Conservation (phyloP, 1,140 invertebrate genomes). For the Drusus annulatus region DNA sequence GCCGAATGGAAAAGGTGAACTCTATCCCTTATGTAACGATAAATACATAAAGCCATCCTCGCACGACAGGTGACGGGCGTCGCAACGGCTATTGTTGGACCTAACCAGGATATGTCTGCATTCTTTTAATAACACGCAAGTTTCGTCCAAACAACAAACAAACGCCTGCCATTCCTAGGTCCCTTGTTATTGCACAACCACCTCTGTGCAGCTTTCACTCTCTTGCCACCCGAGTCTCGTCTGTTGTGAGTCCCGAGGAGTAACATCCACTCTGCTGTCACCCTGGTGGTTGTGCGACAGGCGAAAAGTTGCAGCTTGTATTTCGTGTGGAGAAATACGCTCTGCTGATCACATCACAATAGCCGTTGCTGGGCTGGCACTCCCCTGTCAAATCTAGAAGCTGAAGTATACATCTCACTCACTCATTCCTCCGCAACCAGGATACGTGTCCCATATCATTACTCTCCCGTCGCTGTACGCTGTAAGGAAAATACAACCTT, state of each 20-base stretch:
- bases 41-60: slow-evolving; percentile 20
- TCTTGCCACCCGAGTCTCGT: too few relatives aligned
- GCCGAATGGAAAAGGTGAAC: slow-evolving; percentile 56
- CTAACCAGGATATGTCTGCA: slow-evolving; percentile 23
- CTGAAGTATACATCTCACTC: slow-evolving; percentile 48
- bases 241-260: too few relatives aligned
- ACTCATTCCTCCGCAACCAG: neutral
- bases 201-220: neutral
- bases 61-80: slow-evolving; percentile 57
- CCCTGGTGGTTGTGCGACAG: slow-evolving; percentile 55
- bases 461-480: too few relatives aligned
- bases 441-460: too few relatives aligned
- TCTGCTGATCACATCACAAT: slow-evolving; percentile 55
- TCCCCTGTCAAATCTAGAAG: slow-evolving; percentile 57
- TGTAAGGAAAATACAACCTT: neutral
- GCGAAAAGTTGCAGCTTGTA: slow-evolving; percentile 50
- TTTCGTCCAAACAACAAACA: slow-evolving; percentile 11
- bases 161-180: slow-evolving; percentile 38
- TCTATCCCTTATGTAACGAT: slow-evolving; percentile 35
- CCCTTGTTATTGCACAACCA: slow-evolving; percentile 56
- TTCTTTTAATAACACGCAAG: slow-evolving; percentile 43
- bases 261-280: neutral
- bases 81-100: slow-evolving; percentile 59
- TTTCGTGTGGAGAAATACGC: slow-evolving; percentile 30
- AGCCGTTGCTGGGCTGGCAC: slow-evolving; percentile 59